Evolutionary conservation across 2,113 vertebrate species (phyloP), one percentile per base, ranked within the genome.

Genomic region (Caretta caretta): DNA sequence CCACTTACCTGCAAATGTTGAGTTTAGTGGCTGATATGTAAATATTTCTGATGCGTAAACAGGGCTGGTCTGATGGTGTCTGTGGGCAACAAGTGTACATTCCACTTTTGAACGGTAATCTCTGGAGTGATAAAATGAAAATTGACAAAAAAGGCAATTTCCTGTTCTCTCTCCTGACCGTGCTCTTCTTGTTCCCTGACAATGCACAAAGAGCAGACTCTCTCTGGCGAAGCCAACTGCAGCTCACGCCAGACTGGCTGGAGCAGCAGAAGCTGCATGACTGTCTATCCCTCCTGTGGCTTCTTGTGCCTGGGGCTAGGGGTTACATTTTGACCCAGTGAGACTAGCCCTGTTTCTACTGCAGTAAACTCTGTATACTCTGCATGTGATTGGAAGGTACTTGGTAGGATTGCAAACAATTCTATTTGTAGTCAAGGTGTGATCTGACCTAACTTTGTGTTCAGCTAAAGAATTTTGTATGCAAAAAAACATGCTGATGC

Each of bases 221-320:
- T 95, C 84, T 95, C 81, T 91, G 97, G 95, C 94, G 95, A 93
- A 92, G 97, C 95, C 95, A 92, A 94, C 93, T 96, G 94, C 93
- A 93, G 95, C 65, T 95, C 91, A 92, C 93, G 94, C 97, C 95
- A 97, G 83, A 93, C 72, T 90, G 92, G 90, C 92, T 94, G 95
- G 93, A 96, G 90, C 97, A 95, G 96, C 94, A 93, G 90, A 96
- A 97, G 86, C 91, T 80, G 2, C 72, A 7, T 4, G 81, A 25
- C 88, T 83, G 35, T 72, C 49, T 2, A 79, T 57, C 27, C 38
- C 65, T 85, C 75, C 87, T 25, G 81, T 83, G 89, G 96, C 94
- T 91, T 51, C 7, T 8, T 20, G 87, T n/a, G 83, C 91, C 83
- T 3, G 75, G 89, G 92, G 84, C 56, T 0, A 5, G 48, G 76